Conservation (phyloP, 2,113 vertebrate genomes). For the Cryptomyrus ogoouensis region DNA sequence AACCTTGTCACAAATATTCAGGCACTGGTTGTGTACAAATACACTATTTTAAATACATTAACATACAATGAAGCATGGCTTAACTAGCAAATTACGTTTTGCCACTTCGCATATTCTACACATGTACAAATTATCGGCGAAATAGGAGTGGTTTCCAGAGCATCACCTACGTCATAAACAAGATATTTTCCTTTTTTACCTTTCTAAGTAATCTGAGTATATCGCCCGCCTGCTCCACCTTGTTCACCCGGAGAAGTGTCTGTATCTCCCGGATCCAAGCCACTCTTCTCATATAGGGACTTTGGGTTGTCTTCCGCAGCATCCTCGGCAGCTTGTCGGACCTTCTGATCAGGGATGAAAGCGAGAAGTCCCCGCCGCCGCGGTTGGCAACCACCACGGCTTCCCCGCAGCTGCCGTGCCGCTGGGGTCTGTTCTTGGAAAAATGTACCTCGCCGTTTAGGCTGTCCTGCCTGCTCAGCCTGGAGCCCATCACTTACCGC, state of each 20-base stretch:
- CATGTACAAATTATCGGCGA: not conserved
- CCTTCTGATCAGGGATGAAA: slow-evolving; percentile 63
- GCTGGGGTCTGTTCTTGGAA: slow-evolving; percentile 40
- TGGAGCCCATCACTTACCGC: slow-evolving; percentile 65
- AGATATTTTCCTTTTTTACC: slow-evolving; percentile 46
- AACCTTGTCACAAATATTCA: not conserved
- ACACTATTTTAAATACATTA: not conserved
- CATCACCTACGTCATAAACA: not conserved
- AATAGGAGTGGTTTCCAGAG: not conserved
- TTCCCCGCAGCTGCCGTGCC: slow-evolving; percentile 34
- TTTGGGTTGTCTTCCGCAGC: slow-evolving; percentile 61
- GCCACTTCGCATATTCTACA: not conserved
- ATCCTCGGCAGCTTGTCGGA: slow-evolving; percentile 66
- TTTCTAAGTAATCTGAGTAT: slow-evolving; percentile 73
- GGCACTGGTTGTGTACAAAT: not conserved
- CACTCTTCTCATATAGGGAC: slow-evolving; percentile 67
- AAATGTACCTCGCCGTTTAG: slow-evolving; percentile 58
- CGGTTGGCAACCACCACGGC: slow-evolving; percentile 41
- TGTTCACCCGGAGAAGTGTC: slow-evolving; percentile 57
- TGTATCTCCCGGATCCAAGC: slow-evolving; percentile 71
- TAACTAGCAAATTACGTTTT: not conserved
- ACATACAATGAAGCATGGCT: not conserved
- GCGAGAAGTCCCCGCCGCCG: slow-evolving; percentile 46
- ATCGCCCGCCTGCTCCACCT: slow-evolving; percentile 65
- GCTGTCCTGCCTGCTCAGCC: slow-evolving; percentile 72